Percentiles rank a stretch among this genome's conserved stretches.
Evolutionary conservation across 2,113 vertebrate genomes (phyloP).

Genomic region (Aptenodytes patagonicus): DNA sequence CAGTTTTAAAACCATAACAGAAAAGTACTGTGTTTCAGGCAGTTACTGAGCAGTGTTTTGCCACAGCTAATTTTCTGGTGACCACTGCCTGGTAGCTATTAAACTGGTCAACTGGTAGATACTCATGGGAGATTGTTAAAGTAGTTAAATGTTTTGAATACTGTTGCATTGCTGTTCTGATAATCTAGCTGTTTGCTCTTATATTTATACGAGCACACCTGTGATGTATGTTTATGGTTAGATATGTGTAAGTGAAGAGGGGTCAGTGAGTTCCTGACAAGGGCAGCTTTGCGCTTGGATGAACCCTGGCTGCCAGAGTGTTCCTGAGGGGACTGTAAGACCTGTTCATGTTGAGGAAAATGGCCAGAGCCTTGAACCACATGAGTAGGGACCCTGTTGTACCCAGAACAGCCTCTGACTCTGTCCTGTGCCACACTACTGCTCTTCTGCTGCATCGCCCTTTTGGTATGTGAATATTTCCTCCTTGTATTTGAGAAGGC

Average conservation of each 20-base stretch:
- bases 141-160: neutral
- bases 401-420: neutral
- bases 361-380: neutral
- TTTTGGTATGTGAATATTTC: neutral
- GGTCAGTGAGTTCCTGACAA: neutral
- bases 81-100: neutral
- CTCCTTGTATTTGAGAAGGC: neutral
- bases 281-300: neutral
- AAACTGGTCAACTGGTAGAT: neutral
- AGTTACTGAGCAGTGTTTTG: neutral
- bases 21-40: neutral
- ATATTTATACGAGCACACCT: neutral
- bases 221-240: neutral
- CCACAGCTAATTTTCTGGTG: neutral
- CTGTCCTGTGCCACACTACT: neutral
- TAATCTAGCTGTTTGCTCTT: neutral
- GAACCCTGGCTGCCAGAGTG: neutral
- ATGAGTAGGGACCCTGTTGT: neutral
- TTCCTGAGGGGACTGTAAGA: neutral
- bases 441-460: neutral
- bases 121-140: neutral
- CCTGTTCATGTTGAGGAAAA: neutral
- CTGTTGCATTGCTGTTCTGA: neutral
- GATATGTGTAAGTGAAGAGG: neutral
- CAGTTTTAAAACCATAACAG: neutral